These are phyloP conservation scores for Eupithecia inturbata DNA, from an alignment of 2,888 invertebrate genomes.

Conservation along the genomic window DNA sequence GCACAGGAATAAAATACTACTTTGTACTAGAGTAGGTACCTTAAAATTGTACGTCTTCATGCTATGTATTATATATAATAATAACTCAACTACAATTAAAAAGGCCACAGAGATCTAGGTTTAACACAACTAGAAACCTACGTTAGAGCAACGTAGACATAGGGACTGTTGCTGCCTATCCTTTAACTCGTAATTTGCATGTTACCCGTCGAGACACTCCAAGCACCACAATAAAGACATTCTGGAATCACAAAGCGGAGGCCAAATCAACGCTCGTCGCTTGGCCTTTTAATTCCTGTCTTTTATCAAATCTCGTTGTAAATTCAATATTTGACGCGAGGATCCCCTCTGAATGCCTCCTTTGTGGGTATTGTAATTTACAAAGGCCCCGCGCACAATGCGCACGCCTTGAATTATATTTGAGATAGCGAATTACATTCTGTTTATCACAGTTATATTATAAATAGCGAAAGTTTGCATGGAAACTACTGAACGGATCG, in stretches of 20 bases:
- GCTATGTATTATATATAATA: too few relatives aligned
- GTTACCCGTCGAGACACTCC: neutral
- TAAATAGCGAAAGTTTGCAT: neutral
- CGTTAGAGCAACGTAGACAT: too few relatives aligned
- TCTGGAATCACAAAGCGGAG: slow-evolving; percentile 16
- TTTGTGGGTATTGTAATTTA: slow-evolving; percentile 46
- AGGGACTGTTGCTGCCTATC: too few relatives aligned
- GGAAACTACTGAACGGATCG: neutral
- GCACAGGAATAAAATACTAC: too few relatives aligned
- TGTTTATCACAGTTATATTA: slow-evolving; percentile 21
- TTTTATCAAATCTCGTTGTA: slow-evolving; percentile 45
- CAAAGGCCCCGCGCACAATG: slow-evolving; percentile 39
- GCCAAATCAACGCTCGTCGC: slow-evolving; percentile 24
- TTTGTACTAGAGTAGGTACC: too few relatives aligned
- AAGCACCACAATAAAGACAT: slow-evolving; percentile 5
- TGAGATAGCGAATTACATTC: slow-evolving; percentile 24
- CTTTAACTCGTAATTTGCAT: neutral
- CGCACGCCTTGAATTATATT: slow-evolving; percentile 27
- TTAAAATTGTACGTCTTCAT: too few relatives aligned
- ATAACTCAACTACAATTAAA: too few relatives aligned
- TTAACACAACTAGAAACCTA: too few relatives aligned
- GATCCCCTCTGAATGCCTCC: slow-evolving; percentile 41
- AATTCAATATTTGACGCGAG: slow-evolving; percentile 52
- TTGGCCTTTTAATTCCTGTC: slow-evolving; percentile 34
- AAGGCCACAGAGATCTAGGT: too few relatives aligned